Percentiles rank a stretch among this genome's conserved stretches.
phyloP scores from a whole-genome alignment of 2,888 invertebrate genomes.

The Colostygia pectinataria region DNA sequence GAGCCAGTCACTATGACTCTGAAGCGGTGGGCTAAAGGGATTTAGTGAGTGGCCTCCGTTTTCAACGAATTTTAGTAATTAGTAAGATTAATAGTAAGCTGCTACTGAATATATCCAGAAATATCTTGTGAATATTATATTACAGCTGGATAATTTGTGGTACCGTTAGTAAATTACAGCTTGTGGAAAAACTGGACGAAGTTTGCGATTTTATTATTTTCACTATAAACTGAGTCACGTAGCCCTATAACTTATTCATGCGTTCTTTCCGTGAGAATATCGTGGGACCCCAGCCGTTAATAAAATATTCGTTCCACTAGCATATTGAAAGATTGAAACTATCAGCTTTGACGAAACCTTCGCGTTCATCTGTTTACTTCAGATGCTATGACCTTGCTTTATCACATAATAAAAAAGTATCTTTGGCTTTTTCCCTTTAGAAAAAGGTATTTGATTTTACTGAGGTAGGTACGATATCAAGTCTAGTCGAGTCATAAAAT shows the following conservation, averaged over 20 bases:
- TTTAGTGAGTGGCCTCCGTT: constrained; percentile 34
- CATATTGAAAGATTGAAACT: constrained; percentile 13
- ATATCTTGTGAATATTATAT: constrained; percentile 4
- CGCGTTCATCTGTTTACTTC: neutral
- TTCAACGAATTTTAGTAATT: constrained; percentile 50
- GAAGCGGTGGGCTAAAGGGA: constrained; percentile 10
- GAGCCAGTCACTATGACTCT: neutral
- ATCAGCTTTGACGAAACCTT: constrained; percentile 15
- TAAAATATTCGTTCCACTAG: constrained; percentile 23
- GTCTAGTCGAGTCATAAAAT: neutral
- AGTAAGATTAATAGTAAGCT: constrained; percentile 51
- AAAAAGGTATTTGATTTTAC: neutral
- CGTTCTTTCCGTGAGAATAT: constrained; percentile 16
- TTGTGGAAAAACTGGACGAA: too few relatives aligned
- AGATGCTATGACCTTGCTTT: neutral
- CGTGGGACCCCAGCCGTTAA: constrained; percentile 8
- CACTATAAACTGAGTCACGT: constrained; percentile 22
- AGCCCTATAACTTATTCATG: constrained; percentile 28
- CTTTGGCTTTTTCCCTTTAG: neutral
- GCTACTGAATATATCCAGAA: constrained; percentile 34
- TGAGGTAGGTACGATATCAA: neutral
- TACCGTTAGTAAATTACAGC: too few relatives aligned
- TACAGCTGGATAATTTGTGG: neutral
- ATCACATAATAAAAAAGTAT: neutral
- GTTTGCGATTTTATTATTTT: constrained; percentile 13